Percentiles rank a stretch among this genome's conserved stretches.
Conservation (phyloP, 2,888 invertebrate genomes). For the Teleogryllus oceanicus region DNA sequence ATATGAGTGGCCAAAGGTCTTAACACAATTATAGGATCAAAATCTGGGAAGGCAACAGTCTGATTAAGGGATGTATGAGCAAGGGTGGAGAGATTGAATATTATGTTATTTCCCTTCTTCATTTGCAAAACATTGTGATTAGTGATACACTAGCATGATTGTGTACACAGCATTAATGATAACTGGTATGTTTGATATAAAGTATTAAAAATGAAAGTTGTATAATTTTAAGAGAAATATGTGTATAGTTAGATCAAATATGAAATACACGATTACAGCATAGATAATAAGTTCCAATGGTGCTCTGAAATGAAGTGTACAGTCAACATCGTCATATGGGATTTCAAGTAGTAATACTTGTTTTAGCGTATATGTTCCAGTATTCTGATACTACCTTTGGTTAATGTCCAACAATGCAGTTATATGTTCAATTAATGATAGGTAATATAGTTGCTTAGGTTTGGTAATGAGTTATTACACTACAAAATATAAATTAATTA, state of each 20-base stretch:
- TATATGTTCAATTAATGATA: conserved; percentile 12
- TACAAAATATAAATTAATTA: conserved; percentile 10
- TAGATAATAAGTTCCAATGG: conserved; percentile 21
- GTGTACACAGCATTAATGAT: conserved; percentile 9
- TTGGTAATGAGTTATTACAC: conserved; percentile 18
- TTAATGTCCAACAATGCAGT: conserved; percentile 23
- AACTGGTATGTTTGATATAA: conserved; percentile 9
- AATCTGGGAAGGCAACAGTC: conserved; percentile 11
- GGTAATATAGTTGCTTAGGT: conserved; percentile 3
- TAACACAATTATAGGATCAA: neutral
- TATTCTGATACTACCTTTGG: conserved; percentile 11
- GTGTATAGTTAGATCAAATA: conserved; percentile 18
- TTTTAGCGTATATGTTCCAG: conserved; percentile 22
- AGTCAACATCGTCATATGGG: neutral
- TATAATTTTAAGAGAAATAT: conserved; percentile 7
- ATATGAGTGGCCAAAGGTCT: conserved; percentile 6
- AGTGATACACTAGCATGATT: conserved; percentile 10
- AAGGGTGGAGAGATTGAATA: conserved; percentile 21
- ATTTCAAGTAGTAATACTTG: conserved; percentile 21
- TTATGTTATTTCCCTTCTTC: conserved; percentile 11
- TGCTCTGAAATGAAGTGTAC: conserved; percentile 20
- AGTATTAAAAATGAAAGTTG: conserved; percentile 4
- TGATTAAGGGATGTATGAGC: neutral
- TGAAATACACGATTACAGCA: conserved; percentile 20
- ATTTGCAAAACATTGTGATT: conserved; percentile 21